These are phyloP conservation scores for Rhinoptilus africanus DNA, from an alignment of 2,113 vertebrate species.

Conservation along the genomic window DNA sequence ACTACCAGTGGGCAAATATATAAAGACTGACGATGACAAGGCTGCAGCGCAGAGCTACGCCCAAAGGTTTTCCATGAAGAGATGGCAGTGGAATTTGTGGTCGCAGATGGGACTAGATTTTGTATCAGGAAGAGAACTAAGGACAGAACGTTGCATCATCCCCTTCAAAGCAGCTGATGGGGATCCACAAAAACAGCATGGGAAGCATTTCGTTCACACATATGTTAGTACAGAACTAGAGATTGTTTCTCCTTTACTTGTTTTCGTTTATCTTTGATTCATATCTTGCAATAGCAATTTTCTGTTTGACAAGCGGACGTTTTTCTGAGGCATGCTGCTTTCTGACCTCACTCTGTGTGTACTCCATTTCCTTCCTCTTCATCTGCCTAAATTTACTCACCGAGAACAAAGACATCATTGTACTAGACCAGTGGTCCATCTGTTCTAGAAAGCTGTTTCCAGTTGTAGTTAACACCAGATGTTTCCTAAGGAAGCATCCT, in stretches of 20 bases:
- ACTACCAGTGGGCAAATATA: neutral
- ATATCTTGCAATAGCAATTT: neutral
- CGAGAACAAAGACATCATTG: slow-evolving; percentile 43
- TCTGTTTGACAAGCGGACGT: rapidly evolving
- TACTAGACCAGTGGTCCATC: neutral
- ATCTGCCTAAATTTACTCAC: slow-evolving; percentile 31
- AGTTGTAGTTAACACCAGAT: neutral
- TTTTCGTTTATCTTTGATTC: neutral
- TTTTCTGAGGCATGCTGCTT: neutral
- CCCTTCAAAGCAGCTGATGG: neutral
- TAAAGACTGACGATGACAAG: neutral
- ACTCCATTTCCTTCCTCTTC: slow-evolving; percentile 15
- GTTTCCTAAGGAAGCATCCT: slow-evolving; percentile 59
- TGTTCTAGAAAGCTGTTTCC: slow-evolving; percentile 24
- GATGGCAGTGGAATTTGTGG: neutral
- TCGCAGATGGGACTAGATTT: neutral
- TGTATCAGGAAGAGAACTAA: neutral
- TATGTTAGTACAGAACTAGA: neutral
- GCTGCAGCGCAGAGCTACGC: neutral
- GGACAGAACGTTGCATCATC: neutral
- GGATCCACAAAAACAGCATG: neutral
- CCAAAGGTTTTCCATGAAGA: neutral
- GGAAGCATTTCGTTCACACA: neutral
- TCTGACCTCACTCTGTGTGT: neutral
- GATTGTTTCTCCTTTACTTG: neutral